Conservation (phyloP, 2,113 vertebrate genomes). For the Syrrhaptes paradoxus region DNA sequence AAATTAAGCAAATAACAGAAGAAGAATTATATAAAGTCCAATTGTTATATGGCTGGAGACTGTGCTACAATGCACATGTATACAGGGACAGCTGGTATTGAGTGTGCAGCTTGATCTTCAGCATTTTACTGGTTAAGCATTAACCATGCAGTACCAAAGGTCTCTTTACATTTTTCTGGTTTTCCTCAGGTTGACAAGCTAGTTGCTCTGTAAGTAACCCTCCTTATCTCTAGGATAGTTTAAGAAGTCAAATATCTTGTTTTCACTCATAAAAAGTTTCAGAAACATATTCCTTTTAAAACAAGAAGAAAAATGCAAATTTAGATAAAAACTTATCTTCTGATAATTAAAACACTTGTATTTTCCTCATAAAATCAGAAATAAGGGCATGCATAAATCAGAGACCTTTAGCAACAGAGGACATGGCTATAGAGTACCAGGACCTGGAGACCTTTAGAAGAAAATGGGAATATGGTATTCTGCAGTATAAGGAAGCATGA, state of each 20-base stretch:
- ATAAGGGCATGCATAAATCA: neutral
- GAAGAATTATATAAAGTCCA: neutral
- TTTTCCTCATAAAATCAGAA: neutral
- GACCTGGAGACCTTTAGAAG: neutral
- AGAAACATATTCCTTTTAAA: neutral
- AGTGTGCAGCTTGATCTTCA: neutral
- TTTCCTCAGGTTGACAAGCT: neutral
- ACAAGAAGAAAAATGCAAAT: neutral
- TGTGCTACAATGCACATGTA: neutral
- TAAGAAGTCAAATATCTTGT: neutral
- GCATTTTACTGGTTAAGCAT: neutral
- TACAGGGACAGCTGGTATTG: neutral
- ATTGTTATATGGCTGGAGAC: neutral
- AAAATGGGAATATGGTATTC: neutral
- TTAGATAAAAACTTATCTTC: neutral
- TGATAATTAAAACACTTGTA: neutral
- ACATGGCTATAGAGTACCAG: neutral
- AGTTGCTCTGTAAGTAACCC: neutral
- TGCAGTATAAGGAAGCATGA: neutral
- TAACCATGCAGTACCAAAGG: neutral
- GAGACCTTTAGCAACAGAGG: neutral
- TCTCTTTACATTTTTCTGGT: neutral
- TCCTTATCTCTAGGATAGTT: neutral
- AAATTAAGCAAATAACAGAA: neutral
- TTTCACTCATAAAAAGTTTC: neutral